Percentiles rank a stretch among this genome's conserved stretches.
Evolutionary conservation across 2,797 vertebrate genomes (phyloP).

Genomic region (Chrysocyon brachyurus): DNA sequence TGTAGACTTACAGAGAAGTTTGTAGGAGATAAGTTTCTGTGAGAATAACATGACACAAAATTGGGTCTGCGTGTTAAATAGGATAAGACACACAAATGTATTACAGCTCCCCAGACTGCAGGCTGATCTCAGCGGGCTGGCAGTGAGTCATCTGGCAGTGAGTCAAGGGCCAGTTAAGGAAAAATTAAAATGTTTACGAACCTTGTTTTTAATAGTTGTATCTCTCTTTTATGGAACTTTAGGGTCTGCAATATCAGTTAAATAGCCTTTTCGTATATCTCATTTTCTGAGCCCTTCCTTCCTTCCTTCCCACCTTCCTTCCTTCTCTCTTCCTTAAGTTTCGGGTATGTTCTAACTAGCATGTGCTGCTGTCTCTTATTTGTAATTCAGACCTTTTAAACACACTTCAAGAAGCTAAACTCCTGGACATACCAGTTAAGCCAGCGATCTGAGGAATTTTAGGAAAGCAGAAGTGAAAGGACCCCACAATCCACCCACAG

Average conservation of each 20-base stretch:
- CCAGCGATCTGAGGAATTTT: neutral
- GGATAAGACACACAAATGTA: neutral
- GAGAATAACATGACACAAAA: neutral
- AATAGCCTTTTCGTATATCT: constrained; percentile 4
- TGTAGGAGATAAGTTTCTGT: neutral
- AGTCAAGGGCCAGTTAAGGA: neutral
- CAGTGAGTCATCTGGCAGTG: neutral
- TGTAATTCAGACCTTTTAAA: neutral
- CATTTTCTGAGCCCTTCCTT: neutral
- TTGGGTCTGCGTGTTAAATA: neutral
- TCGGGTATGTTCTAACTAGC: neutral
- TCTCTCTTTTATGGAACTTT: neutral
- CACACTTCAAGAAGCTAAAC: neutral
- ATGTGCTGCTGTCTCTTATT: neutral
- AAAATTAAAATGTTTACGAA: neutral
- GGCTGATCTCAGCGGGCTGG: neutral
- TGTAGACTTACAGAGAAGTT: neutral
- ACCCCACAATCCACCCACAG: neutral
- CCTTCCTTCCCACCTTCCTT: neutral
- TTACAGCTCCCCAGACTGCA: neutral
- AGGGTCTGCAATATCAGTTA: neutral
- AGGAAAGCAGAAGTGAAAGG: neutral
- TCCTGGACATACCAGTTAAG: neutral
- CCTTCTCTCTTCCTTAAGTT: neutral
- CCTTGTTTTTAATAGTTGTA: neutral